Base-by-base conservation (phyloP, 2,113 vertebrate genomes). In the Paramormyrops kingsleyae region DNA sequence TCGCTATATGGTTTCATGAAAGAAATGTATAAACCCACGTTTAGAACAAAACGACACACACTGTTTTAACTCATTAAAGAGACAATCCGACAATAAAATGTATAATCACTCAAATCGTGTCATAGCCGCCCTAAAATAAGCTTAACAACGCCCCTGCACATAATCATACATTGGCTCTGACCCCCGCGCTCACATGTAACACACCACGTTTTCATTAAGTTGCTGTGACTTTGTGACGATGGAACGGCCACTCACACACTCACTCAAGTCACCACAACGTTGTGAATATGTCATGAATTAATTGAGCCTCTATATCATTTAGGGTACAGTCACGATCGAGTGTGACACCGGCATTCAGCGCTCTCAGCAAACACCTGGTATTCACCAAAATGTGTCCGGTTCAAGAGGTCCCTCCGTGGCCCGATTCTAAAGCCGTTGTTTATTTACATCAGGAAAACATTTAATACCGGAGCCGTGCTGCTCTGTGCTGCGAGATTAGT, bases 1-100 rank as follows among this genome's bases (percentile, higher is more conserved):
- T 93, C 96, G 97, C 97, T 97, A 96, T 97, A 96, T 97, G 97
- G 96, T 96, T 96, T 97, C 95, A 94, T 93, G 93, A 95, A 95
- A 97, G 98, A 97, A 98, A 98, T 95, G 96, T 97, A 98, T 97
- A 95, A 70, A 70, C 62, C 97, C 96, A 95, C 93, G 95, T 93
- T 94, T n/a, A 56, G 35, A 70, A 93, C 90, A 92, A 89, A 90
- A 93, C 90, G 92, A n/a, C 8, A 10, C 31, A 46, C 8, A 6
- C 2, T 50, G 88, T 42, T 83, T 53, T 27, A 88, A 31, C 27
- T 39, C 70, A 7, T 31, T 77, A 50, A 35, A 83, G 5, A 47
- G 12, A 13, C 53, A 15, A 83, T 31, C 44, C 83, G 46, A 44
- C 52, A 17, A 47, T 27, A 74, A 70, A 77, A 49, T 9, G 70